Base-by-base conservation (phyloP, 2,888 invertebrate species). In the Zaprionus bogoriensis region DNA sequence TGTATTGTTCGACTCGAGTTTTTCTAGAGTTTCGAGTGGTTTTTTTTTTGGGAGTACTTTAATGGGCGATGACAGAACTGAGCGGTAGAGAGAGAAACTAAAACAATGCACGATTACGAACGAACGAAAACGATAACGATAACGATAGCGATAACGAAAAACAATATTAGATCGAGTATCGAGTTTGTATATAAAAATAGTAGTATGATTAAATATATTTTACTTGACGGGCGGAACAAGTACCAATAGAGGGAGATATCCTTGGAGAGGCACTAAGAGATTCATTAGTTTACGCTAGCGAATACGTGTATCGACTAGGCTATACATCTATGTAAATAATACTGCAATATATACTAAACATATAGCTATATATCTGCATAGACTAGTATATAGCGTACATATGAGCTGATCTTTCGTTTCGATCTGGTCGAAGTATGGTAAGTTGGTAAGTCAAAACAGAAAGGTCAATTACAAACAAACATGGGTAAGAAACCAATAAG, bases 181-280 rank as follows among this genome's bases (percentile, higher is more conserved):
- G 25, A 48, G 45, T 57, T 63, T 46, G 22, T 39, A 36, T 30
- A 20, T 51, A 25, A 42, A 27, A 17, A 14, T 36, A 17, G 9
- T 17, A 41, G 22, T 19, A 42, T 59, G 39, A 46, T 52, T 20
- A 46, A 28, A 27, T 28, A 46, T 63, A 39, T 67, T 77, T 87
- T 89, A 88, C 84, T 88, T 89, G 89, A 88, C 88, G 90, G 89
- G 89, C 89, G 90, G 87, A 90, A 88, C 89, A 89, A 90, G 89
- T 89, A 89, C 90, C 89, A 90, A 89, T 90, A 90, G 89, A 90
- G 89, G 89, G 89, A 86, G 79, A 87, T 85, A 87, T 90, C 89
- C 89, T 86, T 66, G 51, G 54, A 55, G 50, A 52, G 44, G 59
- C 44, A 58, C 77, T 64, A 62, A 76, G 57, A 63, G 50, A 69